Evolutionary conservation across 2,797 vertebrate genomes (phyloP), one percentile per base, ranked within the genome.

Genomic region (Danio jaintianensis): DNA sequence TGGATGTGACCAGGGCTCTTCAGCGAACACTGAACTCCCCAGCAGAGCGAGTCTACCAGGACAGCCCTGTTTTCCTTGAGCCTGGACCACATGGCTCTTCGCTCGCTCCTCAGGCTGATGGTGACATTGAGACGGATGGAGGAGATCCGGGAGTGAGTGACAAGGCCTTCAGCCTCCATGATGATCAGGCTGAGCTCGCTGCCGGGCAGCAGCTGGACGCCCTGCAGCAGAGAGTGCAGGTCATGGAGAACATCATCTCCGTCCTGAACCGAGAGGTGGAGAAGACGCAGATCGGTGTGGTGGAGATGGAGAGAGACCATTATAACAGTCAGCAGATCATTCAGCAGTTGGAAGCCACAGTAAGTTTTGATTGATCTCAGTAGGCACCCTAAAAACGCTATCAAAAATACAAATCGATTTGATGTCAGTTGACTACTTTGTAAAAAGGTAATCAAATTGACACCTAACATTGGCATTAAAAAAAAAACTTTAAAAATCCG

Each of bases 231-330:
- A 94, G 94, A 82, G 90, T 95, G 9, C 90, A 92, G 0, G 93
- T 95, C 22, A 95, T 95, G 42, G 95, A 96, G 88, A 95, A 96
- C 78, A 95, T 96, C 0, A 90, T 95, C 1, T 88, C 94, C 0
- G 95, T 95, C 67, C 93, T 96, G 79, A 95, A 94, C 68, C 92
- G 94, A 67, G 96, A 96, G 88, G 92, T 96, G 82, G 94, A 95
- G 79, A 90, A 90, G 77, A 94, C 93, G 0, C 88, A 92, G 64
- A 45, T 93, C 70, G 91, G 90, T 8, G 87, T 95, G 66, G 73
- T 80, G 0, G 89, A 92, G 36, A 90, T 93, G 67, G 88, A 90
- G 79, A 91, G 92, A 6, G 92, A 95, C 84, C 93, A 90, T n/a
- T 89, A 92, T 2, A 87, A 89, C 5, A 92, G 91, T 82, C 92